phyloP scores from a whole-genome alignment of 1,140 invertebrate species.

The Phymorhynchus buccinoides region DNA sequence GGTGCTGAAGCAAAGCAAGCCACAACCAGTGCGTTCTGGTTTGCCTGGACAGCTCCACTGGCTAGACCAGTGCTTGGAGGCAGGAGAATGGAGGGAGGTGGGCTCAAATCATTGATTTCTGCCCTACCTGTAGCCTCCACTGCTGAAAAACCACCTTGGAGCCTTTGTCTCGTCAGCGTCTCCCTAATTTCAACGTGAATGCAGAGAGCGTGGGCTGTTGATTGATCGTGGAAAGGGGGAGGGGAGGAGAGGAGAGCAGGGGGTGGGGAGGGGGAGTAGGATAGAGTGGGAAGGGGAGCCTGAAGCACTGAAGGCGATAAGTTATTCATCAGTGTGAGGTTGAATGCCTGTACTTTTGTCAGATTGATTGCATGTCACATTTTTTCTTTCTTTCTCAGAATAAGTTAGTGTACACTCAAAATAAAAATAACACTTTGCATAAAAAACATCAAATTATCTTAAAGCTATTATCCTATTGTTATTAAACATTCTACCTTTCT shows the following conservation, averaged over 20 bases:
- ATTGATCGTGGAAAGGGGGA: not conserved
- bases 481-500: too few relatives aligned
- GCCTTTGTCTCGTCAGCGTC: constrained; percentile 6
- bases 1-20: not conserved
- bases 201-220: not conserved
- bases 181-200: not conserved
- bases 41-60: not conserved
- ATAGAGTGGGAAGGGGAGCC: too few relatives aligned
- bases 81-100: not conserved
- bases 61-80: not conserved
- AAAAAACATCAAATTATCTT: too few relatives aligned
- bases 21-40: not conserved
- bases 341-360: not conserved
- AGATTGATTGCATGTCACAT: not conserved
- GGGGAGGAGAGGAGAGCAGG: not conserved
- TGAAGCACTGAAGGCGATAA: not conserved
- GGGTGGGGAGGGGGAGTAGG: too few relatives aligned
- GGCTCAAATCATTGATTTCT: constrained; percentile 17
- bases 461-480: too few relatives aligned
- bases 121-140: constrained; percentile 14
- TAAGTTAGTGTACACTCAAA: not conserved
- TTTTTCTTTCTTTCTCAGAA: not conserved
- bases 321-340: not conserved
- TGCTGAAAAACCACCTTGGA: constrained; percentile 13
- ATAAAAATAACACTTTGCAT: too few relatives aligned